Percentiles rank a stretch among this genome's conserved stretches.
Evolutionary conservation across 2,113 vertebrate genomes (phyloP).

Genomic region (Acanthochromis polyacanthus): DNA sequence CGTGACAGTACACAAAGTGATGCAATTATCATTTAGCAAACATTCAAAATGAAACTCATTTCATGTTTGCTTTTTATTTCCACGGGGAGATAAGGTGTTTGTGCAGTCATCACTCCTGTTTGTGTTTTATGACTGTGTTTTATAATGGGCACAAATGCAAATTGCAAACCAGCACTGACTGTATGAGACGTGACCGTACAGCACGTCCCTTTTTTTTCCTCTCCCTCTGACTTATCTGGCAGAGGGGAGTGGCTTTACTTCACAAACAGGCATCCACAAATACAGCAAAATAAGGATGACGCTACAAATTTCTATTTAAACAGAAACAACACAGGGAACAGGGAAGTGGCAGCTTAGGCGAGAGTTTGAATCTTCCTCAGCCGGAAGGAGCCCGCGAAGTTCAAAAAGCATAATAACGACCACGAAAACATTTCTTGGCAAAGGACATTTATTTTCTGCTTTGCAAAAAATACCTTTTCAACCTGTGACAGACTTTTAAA

Average conservation of each 20-base stretch:
- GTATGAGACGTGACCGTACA: slow-evolving; percentile 24
- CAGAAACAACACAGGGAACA: not conserved
- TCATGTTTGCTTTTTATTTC: slow-evolving; percentile 9
- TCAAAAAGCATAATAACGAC: slow-evolving; percentile 5
- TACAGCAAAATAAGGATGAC: not conserved
- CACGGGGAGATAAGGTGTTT: slow-evolving; percentile 1
- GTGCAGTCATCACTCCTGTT: not conserved
- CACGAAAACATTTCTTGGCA: not conserved
- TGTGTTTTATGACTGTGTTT: slow-evolving; percentile 26
- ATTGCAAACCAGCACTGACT: not conserved
- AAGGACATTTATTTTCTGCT: not conserved
- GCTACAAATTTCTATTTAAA: not conserved
- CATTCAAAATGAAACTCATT: slow-evolving; percentile 46
- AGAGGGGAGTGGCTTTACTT: not conserved
- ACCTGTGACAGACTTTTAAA: not conserved
- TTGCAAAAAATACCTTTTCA: not conserved
- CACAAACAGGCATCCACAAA: slow-evolving; percentile 8
- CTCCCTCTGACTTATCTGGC: slow-evolving; percentile 9
- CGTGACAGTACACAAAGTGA: not conserved
- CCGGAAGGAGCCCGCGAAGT: not conserved
- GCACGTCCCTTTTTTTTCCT: slow-evolving; percentile 15
- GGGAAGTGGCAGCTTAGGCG: not conserved
- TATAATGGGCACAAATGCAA: not conserved
- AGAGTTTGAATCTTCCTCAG: not conserved
- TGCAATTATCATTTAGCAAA: not conserved